phyloP scores from a whole-genome alignment of 1,140 invertebrate genomes.

The Drosophila novamexicana region DNA sequence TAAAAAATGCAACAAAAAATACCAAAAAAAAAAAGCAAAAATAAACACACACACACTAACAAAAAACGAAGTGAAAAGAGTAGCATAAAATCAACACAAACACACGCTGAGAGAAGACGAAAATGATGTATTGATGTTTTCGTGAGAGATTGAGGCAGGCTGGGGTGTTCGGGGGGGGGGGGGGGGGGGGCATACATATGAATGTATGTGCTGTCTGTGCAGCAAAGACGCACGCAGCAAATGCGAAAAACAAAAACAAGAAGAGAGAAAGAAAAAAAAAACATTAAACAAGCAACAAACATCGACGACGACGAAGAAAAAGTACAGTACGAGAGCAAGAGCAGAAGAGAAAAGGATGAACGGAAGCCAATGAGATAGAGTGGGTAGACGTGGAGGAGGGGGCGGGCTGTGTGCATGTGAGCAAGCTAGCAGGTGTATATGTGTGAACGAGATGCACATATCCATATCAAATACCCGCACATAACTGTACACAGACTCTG shows the following conservation, averaged over 20 bases:
- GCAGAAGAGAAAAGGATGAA: neutral
- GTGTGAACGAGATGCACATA: constrained; percentile 32
- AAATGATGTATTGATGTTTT: constrained; percentile 79
- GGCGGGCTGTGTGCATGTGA: neutral
- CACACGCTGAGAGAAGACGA: constrained; percentile 62
- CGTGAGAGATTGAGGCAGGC: constrained; percentile 18
- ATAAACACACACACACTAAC: constrained; percentile 31
- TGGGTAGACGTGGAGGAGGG: neutral
- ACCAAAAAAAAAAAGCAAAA: constrained; percentile 20
- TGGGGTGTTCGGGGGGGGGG: neutral
- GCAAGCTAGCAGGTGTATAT: constrained; percentile 1
- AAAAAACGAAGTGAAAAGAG: constrained; percentile 56
- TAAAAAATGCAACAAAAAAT: constrained; percentile 63
- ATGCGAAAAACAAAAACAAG: constrained; percentile 23
- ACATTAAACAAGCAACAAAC: constrained; percentile 29
- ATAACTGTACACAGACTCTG: constrained; percentile 61
- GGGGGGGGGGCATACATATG: constrained; percentile 6
- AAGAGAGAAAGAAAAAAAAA: constrained; percentile 17
- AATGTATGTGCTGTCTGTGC: constrained; percentile 36
- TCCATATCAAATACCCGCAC: constrained; percentile 64
- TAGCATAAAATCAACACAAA: constrained; percentile 56
- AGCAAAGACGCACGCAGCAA: constrained; percentile 44
- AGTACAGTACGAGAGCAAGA: constrained; percentile 27
- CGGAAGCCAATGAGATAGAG: neutral
- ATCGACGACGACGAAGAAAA: constrained; percentile 35